Percentiles rank a stretch among this genome's conserved stretches.
Conservation (phyloP, 2,113 vertebrate genomes). For the Tympanuchus pallidicinctus region DNA sequence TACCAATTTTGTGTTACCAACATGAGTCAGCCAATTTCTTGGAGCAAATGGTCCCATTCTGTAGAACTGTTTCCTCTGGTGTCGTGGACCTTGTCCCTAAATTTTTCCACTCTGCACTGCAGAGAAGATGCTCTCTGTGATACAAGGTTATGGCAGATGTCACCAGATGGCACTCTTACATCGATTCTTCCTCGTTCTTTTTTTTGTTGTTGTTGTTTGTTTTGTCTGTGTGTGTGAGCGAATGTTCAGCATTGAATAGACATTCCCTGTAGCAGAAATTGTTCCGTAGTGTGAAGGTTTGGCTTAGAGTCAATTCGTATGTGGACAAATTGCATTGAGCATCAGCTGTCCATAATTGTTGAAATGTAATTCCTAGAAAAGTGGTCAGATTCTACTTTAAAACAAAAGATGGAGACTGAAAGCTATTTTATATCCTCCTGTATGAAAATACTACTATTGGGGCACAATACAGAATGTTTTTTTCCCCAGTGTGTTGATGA, state of each 20-base stretch:
- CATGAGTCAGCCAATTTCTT: background rate
- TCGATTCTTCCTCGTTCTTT: background rate
- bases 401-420: background rate
- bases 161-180: slow-evolving; percentile 66
- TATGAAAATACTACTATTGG: background rate
- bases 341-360: background rate
- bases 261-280: background rate
- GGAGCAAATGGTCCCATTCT: background rate
- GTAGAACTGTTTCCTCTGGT: background rate
- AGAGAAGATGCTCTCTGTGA: background rate
- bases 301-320: background rate
- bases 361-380: background rate
- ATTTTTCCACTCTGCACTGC: background rate
- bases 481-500: background rate
- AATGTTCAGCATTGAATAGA: background rate
- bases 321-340: background rate
- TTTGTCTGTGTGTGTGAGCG: background rate
- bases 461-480: background rate
- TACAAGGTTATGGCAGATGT: slow-evolving; percentile 12
- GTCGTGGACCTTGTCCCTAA: background rate
- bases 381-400: background rate
- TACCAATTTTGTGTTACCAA: background rate
- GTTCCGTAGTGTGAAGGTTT: background rate
- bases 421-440: background rate
- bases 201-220: background rate